These are phyloP conservation scores for Caenorhabditis wallacei DNA, from an alignment of 2,888 invertebrate genomes.

Conservation along the genomic window DNA sequence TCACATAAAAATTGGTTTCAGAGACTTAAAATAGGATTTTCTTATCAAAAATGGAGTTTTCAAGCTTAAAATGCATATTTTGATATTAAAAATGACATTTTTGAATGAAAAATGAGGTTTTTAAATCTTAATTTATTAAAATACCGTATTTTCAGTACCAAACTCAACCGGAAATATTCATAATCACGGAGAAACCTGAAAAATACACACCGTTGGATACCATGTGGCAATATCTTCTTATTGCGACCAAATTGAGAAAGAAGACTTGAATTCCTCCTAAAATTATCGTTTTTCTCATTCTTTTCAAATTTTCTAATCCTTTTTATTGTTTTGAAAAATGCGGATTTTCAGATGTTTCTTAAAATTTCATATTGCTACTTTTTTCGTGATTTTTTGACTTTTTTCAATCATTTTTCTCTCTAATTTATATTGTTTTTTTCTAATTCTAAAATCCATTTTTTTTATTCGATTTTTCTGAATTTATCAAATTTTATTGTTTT, in stretches of 20 bases:
- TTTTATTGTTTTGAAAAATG: neutral
- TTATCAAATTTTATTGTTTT: no score
- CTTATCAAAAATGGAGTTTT: no score
- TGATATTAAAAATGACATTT: neutral
- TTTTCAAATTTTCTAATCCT: neutral
- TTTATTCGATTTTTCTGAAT: neutral
- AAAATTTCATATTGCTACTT: no score
- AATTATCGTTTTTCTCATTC: neutral
- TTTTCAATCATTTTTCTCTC: neutral
- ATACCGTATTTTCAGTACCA: slow-evolving; percentile 52
- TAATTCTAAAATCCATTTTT: no score
- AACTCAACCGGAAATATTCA: slow-evolving; percentile 66
- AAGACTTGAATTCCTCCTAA: slow-evolving; percentile 51
- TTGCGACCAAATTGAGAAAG: slow-evolving; percentile 71
- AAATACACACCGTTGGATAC: slow-evolving; percentile 77
- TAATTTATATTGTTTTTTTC: no score
- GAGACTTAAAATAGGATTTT: no score
- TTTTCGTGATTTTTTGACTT: neutral
- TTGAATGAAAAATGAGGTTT: neutral
- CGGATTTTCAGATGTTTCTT: neutral
- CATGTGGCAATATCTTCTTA: slow-evolving; percentile 75
- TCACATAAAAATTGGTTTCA: no score
- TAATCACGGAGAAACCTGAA: slow-evolving; percentile 66
- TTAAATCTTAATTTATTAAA: no score
- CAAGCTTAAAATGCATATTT: no score